Percentiles rank a stretch among this genome's conserved stretches.
These are phyloP conservation scores for Brachionus manjavacas DNA, from an alignment of 1,140 invertebrate species.

Conservation along the genomic window DNA sequence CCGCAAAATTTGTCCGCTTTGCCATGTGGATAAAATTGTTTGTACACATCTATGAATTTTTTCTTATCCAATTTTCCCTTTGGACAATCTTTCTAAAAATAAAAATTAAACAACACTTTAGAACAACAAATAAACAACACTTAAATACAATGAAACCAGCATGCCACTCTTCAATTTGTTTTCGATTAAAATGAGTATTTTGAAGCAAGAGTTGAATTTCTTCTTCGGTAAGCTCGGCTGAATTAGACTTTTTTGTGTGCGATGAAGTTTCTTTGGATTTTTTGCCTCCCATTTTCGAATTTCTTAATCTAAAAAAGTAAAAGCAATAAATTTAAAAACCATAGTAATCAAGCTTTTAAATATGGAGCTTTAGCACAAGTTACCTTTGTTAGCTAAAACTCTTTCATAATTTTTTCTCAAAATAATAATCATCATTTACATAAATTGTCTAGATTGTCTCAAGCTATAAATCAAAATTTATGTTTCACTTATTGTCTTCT, in stretches of 20 bases:
- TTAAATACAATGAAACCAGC: conserved; percentile 35
- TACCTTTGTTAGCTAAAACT: background rate
- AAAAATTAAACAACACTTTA: background rate
- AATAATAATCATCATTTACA: background rate
- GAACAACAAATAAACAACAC: background rate
- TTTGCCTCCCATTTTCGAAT: conserved; percentile 36
- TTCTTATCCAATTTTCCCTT: conserved; percentile 42
- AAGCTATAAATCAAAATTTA: background rate
- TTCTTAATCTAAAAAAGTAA: background rate
- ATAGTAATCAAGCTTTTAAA: background rate
- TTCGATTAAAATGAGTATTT: conserved; percentile 38
- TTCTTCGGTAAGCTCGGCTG: conserved; percentile 37
- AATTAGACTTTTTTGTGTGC: conserved; percentile 2
- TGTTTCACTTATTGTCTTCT: background rate
- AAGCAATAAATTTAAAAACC: conserved; percentile 8
- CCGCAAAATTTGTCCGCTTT: conserved; percentile 43
- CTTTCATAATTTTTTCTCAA: background rate
- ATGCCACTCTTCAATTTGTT: conserved; percentile 43
- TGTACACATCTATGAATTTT: conserved; percentile 43
- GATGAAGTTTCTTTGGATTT: background rate
- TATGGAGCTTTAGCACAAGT: background rate
- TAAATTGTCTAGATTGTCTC: background rate
- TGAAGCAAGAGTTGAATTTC: conserved; percentile 26
- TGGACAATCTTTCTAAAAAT: conserved; percentile 41
- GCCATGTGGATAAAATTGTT: conserved; percentile 41